Conservation (phyloP, 1,140 invertebrate species). For the Phenacoccus solenopsis region DNA sequence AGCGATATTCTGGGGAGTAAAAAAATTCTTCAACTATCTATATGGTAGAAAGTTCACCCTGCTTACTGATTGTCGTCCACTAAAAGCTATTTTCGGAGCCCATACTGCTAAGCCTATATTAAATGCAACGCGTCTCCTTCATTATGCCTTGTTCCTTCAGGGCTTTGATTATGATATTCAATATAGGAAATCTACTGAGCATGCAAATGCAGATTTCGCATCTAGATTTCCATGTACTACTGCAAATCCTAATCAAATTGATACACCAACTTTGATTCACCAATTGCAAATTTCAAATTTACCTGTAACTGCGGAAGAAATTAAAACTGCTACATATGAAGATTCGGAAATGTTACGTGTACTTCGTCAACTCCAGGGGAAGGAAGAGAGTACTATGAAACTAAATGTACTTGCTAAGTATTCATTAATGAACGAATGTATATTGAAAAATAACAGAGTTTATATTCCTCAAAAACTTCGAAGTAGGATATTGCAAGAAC, state of each 20-base stretch:
- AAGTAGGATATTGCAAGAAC: slow-evolving; percentile 27
- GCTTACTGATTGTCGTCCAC: slow-evolving; percentile 37
- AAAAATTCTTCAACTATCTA: slow-evolving; percentile 36
- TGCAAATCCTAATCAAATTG: slow-evolving; percentile 11
- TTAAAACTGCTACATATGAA: slow-evolving; percentile 8
- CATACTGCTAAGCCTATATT: slow-evolving; percentile 29
- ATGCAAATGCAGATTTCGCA: slow-evolving; percentile 19
- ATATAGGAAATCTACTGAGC: slow-evolving; percentile 16
- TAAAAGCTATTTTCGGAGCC: slow-evolving; percentile 34
- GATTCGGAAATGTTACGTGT: background rate
- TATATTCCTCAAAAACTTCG: slow-evolving; percentile 28
- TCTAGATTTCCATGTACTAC: slow-evolving; percentile 10
- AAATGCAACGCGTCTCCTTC: slow-evolving; percentile 29
- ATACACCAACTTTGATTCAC: background rate
- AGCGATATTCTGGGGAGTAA: slow-evolving; percentile 32
- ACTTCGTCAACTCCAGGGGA: background rate
- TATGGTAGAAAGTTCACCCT: slow-evolving; percentile 35
- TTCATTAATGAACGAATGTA: slow-evolving; percentile 22
- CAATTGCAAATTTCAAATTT: background rate
- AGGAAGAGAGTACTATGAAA: background rate
- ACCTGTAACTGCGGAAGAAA: background rate
- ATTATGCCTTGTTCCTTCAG: slow-evolving; percentile 31
- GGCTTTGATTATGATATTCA: slow-evolving; percentile 26
- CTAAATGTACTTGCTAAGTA: slow-evolving; percentile 22
- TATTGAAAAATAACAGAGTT: slow-evolving; percentile 28